Percentiles rank a stretch among this genome's conserved stretches.
phyloP scores from a whole-genome alignment of 1,140 invertebrate species.

The Zaprionus inermis region DNA sequence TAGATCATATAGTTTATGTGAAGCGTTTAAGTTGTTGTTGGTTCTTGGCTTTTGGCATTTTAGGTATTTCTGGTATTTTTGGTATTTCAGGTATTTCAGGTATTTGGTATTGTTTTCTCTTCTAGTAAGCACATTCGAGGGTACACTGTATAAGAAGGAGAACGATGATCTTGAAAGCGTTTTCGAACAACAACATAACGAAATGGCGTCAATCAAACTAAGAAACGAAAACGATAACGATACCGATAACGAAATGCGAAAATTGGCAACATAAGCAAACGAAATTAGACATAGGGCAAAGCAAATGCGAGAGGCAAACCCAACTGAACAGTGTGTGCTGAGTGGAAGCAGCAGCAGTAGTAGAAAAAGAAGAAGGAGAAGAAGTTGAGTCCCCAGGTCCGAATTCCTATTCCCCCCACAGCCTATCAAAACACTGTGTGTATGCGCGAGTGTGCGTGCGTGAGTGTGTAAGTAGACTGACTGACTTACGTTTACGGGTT shows the following conservation, averaged over 20 bases:
- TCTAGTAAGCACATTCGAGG: slow-evolving; percentile 58
- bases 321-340: slow-evolving; percentile 20
- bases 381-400: slow-evolving; percentile 16
- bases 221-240: slow-evolving; percentile 11
- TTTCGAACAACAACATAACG: slow-evolving; percentile 12
- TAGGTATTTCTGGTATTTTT: neutral
- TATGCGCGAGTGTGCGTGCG: slow-evolving; percentile 35
- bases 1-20: slow-evolving; percentile 33
- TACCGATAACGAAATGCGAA: slow-evolving; percentile 13
- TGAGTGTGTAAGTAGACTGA: slow-evolving; percentile 65
- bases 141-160: slow-evolving; percentile 31
- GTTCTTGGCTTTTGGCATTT: slow-evolving; percentile 9
- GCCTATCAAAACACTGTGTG: neutral
- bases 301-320: slow-evolving; percentile 48
- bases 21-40: slow-evolving; percentile 54
- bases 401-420: slow-evolving; percentile 20
- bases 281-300: slow-evolving; percentile 29
- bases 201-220: slow-evolving; percentile 32
- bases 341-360: neutral
- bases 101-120: slow-evolving; percentile 37
- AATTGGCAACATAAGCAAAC: slow-evolving; percentile 39
- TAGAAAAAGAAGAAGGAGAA: neutral
- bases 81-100: slow-evolving; percentile 5
- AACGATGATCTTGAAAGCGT: slow-evolving; percentile 37
- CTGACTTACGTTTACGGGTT: slow-evolving; percentile 64